Evolutionary conservation across 1,140 invertebrate genomes (phyloP), one percentile per base, ranked within the genome.

Genomic region (Arctopsyche grandis): DNA sequence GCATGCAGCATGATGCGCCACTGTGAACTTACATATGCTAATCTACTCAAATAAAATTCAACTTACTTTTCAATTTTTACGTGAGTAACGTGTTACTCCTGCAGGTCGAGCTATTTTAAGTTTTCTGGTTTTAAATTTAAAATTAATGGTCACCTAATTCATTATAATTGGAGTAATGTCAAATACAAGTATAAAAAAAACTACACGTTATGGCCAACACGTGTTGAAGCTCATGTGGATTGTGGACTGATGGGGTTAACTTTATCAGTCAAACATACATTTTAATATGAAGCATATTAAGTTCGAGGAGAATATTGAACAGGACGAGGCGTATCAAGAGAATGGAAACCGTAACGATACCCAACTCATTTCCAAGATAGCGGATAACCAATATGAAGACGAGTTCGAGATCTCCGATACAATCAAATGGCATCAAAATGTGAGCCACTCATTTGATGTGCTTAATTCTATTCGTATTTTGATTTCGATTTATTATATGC

Each of bases 381-480:
- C 84, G 1, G 86, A 88, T 74, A 79, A 84, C 77, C 87, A 87
- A 77, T 87, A 88, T 82, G 84, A 85, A 79, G 85, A 85, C 81
- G 87, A 87, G 52, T 87, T 86, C 48, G 86, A 12, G 5, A 86
- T 87, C 38, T 86, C 87, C 21, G 86, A 88, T 84, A 88, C 84
- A 82, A 88, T 87, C 82, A 89, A 88, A 80, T 89, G 88, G 88
- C 87, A 85, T 83, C 84, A 87, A 56, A 86, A 89, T 84, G 88
- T 88, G 84, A 82, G 12, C 78, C 60, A 16, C 21, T 5, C 5
- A 46, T 46, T 12, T 5, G 5, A 46, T 46, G 5, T 46, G 12
- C 5, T 52, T 52, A 52, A 3, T 52, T 3, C 16, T 52, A 14
- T 52, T 52, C 10, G n/a, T n/a, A n/a, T n/a, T n/a, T n/a, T n/a